A percentile compares a stretch with the other conserved stretches of the same genome.
phyloP scores from a whole-genome alignment of 1,140 invertebrate genomes.

The Lethrus apterus region DNA sequence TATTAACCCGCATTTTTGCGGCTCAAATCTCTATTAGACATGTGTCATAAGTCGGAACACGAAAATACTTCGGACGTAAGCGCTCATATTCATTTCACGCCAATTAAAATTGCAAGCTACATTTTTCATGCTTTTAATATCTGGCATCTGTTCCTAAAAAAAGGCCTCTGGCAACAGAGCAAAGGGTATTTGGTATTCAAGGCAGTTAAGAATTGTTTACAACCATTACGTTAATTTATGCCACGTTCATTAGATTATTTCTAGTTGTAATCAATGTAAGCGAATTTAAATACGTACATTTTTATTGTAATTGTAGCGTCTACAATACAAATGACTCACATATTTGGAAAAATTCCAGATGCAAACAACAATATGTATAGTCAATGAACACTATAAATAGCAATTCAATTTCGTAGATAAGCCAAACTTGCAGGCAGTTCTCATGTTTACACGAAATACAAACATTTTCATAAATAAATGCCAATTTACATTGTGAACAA shows the following conservation, averaged over 20 bases:
- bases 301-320: no score
- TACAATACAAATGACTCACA: constrained; percentile 4
- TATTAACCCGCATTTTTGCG: no score
- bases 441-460: no score
- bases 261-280: constrained; percentile 1
- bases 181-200: constrained; percentile 2
- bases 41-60: no score
- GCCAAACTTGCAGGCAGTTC: no score
- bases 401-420: no score
- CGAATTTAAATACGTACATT: background rate
- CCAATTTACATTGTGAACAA: no score
- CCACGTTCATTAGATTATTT: constrained; percentile 2
- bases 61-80: no score
- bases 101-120: constrained; percentile 12
- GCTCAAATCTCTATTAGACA: no score
- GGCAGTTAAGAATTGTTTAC: constrained; percentile 1
- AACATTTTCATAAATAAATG: no score
- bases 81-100: constrained; percentile 9
- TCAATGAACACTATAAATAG: no score
- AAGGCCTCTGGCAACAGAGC: constrained; percentile 6
- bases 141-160: constrained; percentile 7
- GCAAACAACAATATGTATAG: no score
- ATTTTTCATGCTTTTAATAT: constrained; percentile 13
- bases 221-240: constrained; percentile 7
- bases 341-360: constrained; percentile 11